Conservation (phyloP, 2,797 vertebrate genomes). For the Xenopus petersii region DNA sequence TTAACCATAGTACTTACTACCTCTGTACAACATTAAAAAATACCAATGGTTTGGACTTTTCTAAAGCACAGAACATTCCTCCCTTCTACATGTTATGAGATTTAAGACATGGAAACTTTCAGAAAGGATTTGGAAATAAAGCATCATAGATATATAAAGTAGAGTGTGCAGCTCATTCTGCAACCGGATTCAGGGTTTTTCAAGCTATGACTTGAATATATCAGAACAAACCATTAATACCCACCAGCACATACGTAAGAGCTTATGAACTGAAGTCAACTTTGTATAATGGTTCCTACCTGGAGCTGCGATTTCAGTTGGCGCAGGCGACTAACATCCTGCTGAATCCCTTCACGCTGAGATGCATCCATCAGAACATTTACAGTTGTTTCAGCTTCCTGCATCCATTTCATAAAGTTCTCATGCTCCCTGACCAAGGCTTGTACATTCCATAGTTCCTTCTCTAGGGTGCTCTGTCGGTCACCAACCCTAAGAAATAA, state of each 20-base stretch:
- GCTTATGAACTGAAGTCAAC: neutral
- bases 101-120: too few species aligned
- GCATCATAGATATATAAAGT: too few species aligned
- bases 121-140: too few species aligned
- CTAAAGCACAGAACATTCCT: too few species aligned
- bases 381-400: conserved; percentile 87
- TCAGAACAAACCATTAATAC: neutral
- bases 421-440: conserved; percentile 84
- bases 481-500: conserved; percentile 74
- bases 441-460: conserved; percentile 81
- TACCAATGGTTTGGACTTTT: too few species aligned
- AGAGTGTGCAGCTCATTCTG: too few species aligned
- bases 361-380: conserved; percentile 86
- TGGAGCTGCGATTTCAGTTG: conserved; percentile 83
- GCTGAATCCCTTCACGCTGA: conserved; percentile 79
- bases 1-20: too few species aligned
- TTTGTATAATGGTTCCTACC: conserved; percentile 65
- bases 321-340: conserved; percentile 71
- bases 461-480: conserved; percentile 78
- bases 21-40: too few species aligned
- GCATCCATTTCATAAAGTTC: conserved; percentile 91
- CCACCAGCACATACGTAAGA: neutral
- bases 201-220: too few species aligned
- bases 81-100: too few species aligned
- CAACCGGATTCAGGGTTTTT: too few species aligned